Evolutionary conservation across 1,140 invertebrate species (phyloP), one percentile per base, ranked within the genome.

Genomic region (Globodera ellingtonae): DNA sequence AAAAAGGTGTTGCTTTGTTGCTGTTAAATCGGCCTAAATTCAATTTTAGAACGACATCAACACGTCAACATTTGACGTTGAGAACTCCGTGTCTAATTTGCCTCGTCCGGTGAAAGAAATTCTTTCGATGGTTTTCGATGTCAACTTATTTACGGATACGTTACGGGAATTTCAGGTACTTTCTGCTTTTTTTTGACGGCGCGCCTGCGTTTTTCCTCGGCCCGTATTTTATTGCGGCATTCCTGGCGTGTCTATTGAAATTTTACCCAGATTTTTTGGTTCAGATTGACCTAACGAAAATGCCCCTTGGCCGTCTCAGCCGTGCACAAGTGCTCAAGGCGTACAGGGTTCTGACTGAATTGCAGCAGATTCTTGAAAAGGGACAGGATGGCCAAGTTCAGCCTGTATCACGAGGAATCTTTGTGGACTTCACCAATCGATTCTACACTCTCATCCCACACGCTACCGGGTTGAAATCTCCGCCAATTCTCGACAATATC

Each of bases 381-480:
- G 47, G 47, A 69, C 13, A 50, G 7, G 75, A 77, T 18, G 46
- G 62, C 24, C 9, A 70, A 13, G 67, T 18, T 1, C 35, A 70
- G 46, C 24, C 24, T 10, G 10, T n/a, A 5, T 35, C 76, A 7
- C 44, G 84, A 9, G 74, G 50, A 9, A 72, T 79, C 35, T 92
- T 97, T 65, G 92, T 96, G 50, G 95, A 95, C 90, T 93, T 93
- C 0, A 94, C 94, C 0, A 98, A 98, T 90, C 92, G 93, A 87
- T 98, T 97, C 90, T 98, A 95, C 88, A 97, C 96, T 80, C 52
- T 84, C 35, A 85, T 84, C 70, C 84, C 84, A n/a, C 84, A 84
- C 56, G 73, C 79, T 4, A 50, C 62, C 69, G 84, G 84, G 24
- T 21, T 76, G n/a, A 62, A 48, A 44, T 56, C 48, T 24, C 81